Evolutionary conservation across 2,888 invertebrate genomes (phyloP).

Genomic region (Netelia inedita): DNA sequence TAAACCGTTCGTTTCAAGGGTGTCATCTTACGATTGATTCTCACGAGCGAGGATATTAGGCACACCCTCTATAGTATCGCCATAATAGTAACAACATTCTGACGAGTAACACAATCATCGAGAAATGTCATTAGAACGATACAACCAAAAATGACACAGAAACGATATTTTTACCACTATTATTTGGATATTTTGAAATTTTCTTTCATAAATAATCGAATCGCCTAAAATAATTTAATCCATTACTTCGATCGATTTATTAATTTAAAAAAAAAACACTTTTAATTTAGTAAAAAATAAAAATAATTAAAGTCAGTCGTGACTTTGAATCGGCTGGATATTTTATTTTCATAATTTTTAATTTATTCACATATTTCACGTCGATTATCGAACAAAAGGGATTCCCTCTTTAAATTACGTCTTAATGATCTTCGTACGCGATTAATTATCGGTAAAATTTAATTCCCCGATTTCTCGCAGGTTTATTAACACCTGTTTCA

Average conservation of each 20-base stretch:
- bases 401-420: neutral
- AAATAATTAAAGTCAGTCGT: too few relatives aligned
- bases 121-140: constrained; percentile 12
- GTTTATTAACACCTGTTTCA: constrained; percentile 32
- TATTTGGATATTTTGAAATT: neutral
- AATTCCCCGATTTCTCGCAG: neutral
- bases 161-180: neutral
- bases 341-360: neutral
- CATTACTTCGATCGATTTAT: too few relatives aligned
- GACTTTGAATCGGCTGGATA: neutral
- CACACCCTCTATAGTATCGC: neutral
- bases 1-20: constrained; percentile 34
- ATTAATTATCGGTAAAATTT: neutral
- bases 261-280: too few relatives aligned
- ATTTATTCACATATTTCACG: too few relatives aligned
- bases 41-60: constrained; percentile 42
- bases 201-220: too few relatives aligned
- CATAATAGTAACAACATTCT: neutral
- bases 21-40: constrained; percentile 58
- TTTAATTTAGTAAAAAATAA: too few relatives aligned
- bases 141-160: neutral
- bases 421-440: neutral
- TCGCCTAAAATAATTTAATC: too few relatives aligned
- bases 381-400: too few relatives aligned
- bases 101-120: constrained; percentile 34